Evolutionary conservation across 2,797 vertebrate species (phyloP), one percentile per base, ranked within the genome.

Genomic region (Enoplosus armatus): DNA sequence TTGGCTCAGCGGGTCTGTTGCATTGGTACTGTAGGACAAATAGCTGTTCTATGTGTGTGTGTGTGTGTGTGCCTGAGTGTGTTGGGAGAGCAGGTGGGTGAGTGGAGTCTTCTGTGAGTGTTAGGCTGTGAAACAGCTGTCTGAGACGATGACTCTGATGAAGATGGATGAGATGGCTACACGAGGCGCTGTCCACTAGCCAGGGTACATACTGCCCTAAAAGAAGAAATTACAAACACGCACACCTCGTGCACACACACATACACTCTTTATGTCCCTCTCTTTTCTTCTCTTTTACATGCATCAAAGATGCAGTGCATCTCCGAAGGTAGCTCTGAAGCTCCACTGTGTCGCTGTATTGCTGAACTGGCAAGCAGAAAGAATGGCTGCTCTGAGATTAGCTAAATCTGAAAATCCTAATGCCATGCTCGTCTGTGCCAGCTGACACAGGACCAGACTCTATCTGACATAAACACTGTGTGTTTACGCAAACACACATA

Each of bases 81-180:
- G 60, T 55, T 31, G 29, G 11, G 69, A 84, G 70, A 89, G 83
- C 89, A 88, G 87, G 93, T 90, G 84, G 72, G 77, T 84, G 83
- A 82, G 68, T 35, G 24, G 76, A 67, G 72, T 85, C 80, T 84
- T 89, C 82, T 85, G 82, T 90, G 82, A 82, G 89, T 86, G 88
- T 83, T 78, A 80, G 89, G 66, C 91, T 94, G 91, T 93, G 90
- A 95, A 94, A 92, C 92, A 94, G 91, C 94, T 94, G 93, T 93
- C 92, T 71, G 77, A 91, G 88, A 88, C 89, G 54, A 91, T 92
- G 91, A 92, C 90, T 91, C 83, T 92, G 93, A 95, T 80, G 86
- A 95, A 94, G 94, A 96, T 91, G 89, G 94, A 95, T 95, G 94
- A 77, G 89, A 90, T 88, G 85, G 84, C 83, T 86, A 47, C 90